phyloP scores from a whole-genome alignment of 2,113 vertebrate genomes.

The Psittacus erithacus region DNA sequence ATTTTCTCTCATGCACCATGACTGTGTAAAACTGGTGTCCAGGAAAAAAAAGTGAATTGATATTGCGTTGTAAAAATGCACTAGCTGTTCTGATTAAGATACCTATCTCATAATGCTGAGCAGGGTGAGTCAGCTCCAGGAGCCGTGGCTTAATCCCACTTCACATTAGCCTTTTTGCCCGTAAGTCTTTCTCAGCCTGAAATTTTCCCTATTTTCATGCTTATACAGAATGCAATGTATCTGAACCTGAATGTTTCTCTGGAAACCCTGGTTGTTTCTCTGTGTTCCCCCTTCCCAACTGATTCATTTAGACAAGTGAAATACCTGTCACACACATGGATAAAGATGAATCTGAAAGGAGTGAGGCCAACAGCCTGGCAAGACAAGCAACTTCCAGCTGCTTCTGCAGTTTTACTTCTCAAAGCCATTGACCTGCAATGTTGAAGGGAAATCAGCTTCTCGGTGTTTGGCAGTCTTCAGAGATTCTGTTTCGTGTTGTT shows the following conservation, averaged over 20 bases:
- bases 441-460: background rate
- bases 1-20: background rate
- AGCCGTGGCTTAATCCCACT: constrained; percentile 9
- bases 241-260: background rate
- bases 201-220: background rate
- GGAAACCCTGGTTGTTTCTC: background rate
- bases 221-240: background rate
- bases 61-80: background rate
- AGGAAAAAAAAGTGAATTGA: background rate
- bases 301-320: background rate
- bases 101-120: background rate
- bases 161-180: background rate
- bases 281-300: background rate
- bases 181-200: background rate
- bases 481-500: background rate
- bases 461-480: background rate
- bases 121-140: background rate
- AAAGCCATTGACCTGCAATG: background rate
- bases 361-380: background rate
- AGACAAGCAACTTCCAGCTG: background rate
- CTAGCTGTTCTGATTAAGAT: constrained; percentile 2
- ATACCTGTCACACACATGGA: background rate
- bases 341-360: background rate
- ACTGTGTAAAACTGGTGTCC: background rate
- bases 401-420: background rate